Evolutionary conservation across 2,113 vertebrate species (phyloP).

Genomic region (Oreotrochilus melanogaster): DNA sequence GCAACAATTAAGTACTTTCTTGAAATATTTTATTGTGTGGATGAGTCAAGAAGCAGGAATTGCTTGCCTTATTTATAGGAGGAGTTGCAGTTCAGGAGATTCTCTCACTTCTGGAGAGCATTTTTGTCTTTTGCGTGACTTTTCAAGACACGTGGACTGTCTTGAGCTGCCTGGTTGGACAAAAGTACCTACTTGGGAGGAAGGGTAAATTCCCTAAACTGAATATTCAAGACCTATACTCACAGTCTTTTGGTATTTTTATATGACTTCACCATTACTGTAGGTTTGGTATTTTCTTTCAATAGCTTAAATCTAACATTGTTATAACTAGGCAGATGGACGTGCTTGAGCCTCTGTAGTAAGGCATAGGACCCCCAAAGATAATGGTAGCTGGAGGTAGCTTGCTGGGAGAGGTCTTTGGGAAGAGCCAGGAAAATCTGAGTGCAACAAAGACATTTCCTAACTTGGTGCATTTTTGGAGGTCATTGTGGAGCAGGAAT

Average conservation of each 20-base stretch:
- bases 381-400: not conserved
- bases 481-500: not conserved
- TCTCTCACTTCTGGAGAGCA: not conserved
- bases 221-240: not conserved
- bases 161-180: not conserved
- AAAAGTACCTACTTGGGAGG: not conserved
- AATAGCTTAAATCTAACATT: rapidly evolving
- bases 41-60: not conserved
- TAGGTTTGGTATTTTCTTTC: not conserved
- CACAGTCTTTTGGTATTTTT: not conserved
- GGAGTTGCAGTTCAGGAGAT: not conserved
- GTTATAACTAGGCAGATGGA: not conserved
- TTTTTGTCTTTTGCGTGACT: not conserved
- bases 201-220: not conserved
- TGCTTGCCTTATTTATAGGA: not conserved
- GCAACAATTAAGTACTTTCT: not conserved
- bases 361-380: not conserved
- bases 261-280: not conserved
- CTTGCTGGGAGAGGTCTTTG: not conserved
- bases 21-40: not conserved
- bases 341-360: not conserved
- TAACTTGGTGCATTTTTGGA: not conserved
- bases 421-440: not conserved
- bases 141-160: not conserved
- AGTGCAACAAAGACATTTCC: not conserved